phyloP scores from a whole-genome alignment of 2,888 invertebrate genomes.

The Cosmia trapezina region DNA sequence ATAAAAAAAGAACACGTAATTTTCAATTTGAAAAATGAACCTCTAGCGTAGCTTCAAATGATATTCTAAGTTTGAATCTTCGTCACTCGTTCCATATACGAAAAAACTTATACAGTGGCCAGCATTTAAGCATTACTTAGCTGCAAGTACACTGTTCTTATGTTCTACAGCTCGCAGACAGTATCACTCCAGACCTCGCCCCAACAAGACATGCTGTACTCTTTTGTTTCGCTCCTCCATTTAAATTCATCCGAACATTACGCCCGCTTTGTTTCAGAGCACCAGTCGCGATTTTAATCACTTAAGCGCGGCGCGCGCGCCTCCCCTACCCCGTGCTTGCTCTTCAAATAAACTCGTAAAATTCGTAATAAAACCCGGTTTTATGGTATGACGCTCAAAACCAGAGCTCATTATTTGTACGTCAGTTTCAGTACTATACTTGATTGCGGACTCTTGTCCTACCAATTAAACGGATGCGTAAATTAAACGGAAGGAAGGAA shows the following conservation, averaged over 20 bases:
- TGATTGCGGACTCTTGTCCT: slow-evolving; percentile 74
- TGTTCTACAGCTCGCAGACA: slow-evolving; percentile 42
- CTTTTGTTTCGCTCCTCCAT: slow-evolving; percentile 81
- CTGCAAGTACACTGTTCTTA: slow-evolving; percentile 21
- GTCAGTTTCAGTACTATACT: slow-evolving; percentile 70
- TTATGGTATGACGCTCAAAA: slow-evolving; percentile 72
- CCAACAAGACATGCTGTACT: slow-evolving; percentile 60
- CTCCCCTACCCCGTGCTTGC: slow-evolving; percentile 61
- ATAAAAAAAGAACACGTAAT: background rate
- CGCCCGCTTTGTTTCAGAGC: slow-evolving; percentile 81
- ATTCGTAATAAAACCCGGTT: slow-evolving; percentile 74
- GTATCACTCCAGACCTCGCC: slow-evolving; percentile 60
- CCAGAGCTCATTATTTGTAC: slow-evolving; percentile 75
- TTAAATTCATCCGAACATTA: slow-evolving; percentile 87
- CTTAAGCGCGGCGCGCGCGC: slow-evolving; percentile 81
- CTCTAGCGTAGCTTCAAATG: background rate
- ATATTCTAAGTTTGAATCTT: background rate
- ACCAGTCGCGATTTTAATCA: slow-evolving; percentile 86
- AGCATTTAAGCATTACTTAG: slow-evolving; percentile 62
- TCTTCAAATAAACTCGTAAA: slow-evolving; percentile 78
- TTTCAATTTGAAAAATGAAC: background rate
- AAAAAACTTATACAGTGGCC: slow-evolving; percentile 29
- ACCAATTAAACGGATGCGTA: slow-evolving; percentile 75
- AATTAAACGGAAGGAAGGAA: slow-evolving; percentile 72
- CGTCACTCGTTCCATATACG: slow-evolving; percentile 9